Conservation (phyloP, 2,113 vertebrate species). For the Myrmophylax atrothorax region DNA sequence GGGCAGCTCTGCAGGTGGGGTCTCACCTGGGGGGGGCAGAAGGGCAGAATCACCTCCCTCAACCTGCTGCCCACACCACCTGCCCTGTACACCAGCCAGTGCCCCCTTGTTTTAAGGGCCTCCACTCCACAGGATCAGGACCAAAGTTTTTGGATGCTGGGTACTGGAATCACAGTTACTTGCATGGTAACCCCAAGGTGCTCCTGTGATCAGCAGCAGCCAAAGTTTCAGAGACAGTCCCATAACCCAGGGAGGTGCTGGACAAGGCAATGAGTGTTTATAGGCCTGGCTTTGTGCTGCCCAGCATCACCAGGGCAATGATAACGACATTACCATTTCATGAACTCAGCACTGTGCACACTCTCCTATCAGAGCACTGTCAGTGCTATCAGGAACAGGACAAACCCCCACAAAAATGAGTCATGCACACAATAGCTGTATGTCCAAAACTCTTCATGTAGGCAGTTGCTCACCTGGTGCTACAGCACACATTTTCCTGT, state of each 20-base stretch:
- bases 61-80: not conserved
- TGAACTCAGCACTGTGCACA: not conserved
- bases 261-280: not conserved
- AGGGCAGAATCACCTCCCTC: not conserved
- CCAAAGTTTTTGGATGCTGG: not conserved
- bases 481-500: not conserved
- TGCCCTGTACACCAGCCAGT: not conserved
- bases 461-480: not conserved
- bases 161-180: not conserved
- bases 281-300: not conserved
- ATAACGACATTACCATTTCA: not conserved
- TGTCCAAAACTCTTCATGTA: not conserved
- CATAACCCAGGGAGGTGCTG: not conserved
- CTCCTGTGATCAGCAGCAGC: not conserved
- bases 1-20: not conserved
- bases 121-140: not conserved
- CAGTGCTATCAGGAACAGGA: not conserved
- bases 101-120: not conserved
- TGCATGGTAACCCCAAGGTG: too few species aligned
- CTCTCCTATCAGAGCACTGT: not conserved
- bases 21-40: not conserved
- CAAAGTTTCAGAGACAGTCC: not conserved
- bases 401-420: fast-evolving
- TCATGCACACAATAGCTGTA: not conserved
- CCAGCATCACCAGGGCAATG: not conserved